phyloP scores from a whole-genome alignment of 2,888 invertebrate species.

The Ypsolopha scabrella region DNA sequence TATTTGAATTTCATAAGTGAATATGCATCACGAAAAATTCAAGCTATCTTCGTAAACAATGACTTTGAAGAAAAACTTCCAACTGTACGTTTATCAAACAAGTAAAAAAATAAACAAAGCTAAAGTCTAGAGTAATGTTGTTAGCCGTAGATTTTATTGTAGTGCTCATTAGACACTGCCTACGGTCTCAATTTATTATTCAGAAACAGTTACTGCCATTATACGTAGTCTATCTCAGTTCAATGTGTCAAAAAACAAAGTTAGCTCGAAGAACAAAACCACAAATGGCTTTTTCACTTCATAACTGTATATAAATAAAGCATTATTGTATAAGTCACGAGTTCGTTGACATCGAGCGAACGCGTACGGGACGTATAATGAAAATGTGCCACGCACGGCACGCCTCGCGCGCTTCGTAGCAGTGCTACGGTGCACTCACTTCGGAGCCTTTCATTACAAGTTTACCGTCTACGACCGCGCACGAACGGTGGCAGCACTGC shows the following conservation, averaged over 20 bases:
- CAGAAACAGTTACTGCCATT: not conserved
- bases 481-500: constrained; percentile 29
- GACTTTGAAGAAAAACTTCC: no score
- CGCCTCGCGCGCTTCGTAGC: constrained; percentile 35
- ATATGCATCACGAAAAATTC: no score
- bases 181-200: not conserved
- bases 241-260: not conserved
- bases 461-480: constrained; percentile 25
- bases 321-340: constrained; percentile 28
- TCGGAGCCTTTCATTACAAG: constrained; percentile 52
- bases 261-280: not conserved
- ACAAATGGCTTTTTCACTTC: constrained; percentile 1
- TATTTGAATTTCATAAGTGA: no score
- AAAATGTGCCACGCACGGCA: constrained; percentile 21
- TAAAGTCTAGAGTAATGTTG: no score
- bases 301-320: constrained; percentile 11
- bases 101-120: no score
- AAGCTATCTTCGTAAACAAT: no score
- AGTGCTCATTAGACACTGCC: not conserved
- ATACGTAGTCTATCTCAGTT: not conserved
- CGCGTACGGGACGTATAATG: constrained; percentile 3
- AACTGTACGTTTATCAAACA: no score
- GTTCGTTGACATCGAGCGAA: constrained; percentile 56
- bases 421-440: constrained; percentile 28
- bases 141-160: no score